Percentiles rank a stretch among this genome's conserved stretches.
These are phyloP conservation scores for Tetragonula clypearis DNA, from an alignment of 1,140 invertebrate genomes.

Conservation along the genomic window DNA sequence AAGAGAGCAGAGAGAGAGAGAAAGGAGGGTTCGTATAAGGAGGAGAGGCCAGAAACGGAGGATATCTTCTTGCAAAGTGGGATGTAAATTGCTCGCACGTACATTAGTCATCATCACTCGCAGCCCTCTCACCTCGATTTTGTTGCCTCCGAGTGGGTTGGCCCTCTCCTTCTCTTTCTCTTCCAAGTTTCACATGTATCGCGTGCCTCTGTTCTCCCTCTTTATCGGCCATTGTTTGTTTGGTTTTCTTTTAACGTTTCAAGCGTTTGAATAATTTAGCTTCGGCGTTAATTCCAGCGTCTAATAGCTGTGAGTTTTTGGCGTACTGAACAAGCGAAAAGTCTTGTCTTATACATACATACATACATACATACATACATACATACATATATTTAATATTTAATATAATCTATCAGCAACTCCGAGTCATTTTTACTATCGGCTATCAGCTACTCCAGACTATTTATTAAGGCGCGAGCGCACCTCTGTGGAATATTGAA, in stretches of 20 bases:
- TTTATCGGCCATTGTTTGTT: neutral
- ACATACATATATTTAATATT: neutral
- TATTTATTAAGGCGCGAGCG: no score
- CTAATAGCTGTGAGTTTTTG: neutral
- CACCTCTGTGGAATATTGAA: no score
- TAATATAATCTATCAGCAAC: no score
- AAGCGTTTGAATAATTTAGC: neutral
- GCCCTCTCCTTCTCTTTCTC: neutral
- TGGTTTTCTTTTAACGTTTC: neutral
- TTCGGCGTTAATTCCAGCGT: neutral
- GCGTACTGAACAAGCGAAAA: no score
- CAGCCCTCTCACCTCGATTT: conserved; percentile 62
- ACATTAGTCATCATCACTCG: conserved; percentile 75
- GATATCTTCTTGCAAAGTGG: conserved; percentile 65
- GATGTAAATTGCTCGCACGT: conserved; percentile 72
- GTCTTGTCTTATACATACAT: no score
- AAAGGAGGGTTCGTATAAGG: conserved; percentile 37
- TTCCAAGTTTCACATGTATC: neutral
- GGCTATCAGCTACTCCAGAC: no score
- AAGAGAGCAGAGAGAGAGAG: neutral
- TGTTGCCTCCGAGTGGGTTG: conserved; percentile 35
- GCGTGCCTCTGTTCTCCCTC: neutral
- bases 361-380: neutral
- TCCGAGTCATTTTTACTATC: no score
- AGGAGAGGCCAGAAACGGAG: conserved; percentile 41